These are phyloP conservation scores for Chondrosia reniformis DNA, from an alignment of 37 sponge, comb jelly and placozoan species.

Conservation along the genomic window DNA sequence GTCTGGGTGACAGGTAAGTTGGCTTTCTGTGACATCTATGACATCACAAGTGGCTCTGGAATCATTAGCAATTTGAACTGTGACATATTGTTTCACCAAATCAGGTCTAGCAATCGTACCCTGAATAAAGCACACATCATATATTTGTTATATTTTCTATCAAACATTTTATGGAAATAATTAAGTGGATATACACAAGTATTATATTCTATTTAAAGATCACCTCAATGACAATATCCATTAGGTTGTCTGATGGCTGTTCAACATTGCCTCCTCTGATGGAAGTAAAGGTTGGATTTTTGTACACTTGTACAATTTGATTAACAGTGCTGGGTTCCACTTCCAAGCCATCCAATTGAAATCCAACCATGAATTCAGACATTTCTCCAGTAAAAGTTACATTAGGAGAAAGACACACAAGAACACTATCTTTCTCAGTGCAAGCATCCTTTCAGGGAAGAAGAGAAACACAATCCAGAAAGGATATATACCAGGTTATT, in stretches of 20 bases:
- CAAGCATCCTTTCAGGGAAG: too few relatives aligned
- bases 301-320: background rate
- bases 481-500: too few relatives aligned
- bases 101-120: background rate
- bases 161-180: too few relatives aligned
- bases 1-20: background rate
- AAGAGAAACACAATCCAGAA: too few relatives aligned
- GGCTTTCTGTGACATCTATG: background rate
- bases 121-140: background rate
- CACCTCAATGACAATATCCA: slow-evolving; percentile 8
- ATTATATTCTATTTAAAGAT: too few relatives aligned
- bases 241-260: background rate
- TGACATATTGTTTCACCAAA: background rate
- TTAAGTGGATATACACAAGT: too few relatives aligned
- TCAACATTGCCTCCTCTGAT: background rate
- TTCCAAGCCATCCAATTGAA: slow-evolving; percentile 6
- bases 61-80: background rate
- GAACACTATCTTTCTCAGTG: too few relatives aligned
- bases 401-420: too few relatives aligned
- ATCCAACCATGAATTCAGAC: too few relatives aligned
- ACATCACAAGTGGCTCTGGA: background rate
- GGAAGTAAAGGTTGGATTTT: slow-evolving; percentile 3
- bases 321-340: background rate
- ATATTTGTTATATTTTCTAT: too few relatives aligned
- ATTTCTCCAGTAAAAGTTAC: too few relatives aligned